Evolutionary conservation across 1,140 invertebrate species (phyloP), one percentile per base, ranked within the genome.

Genomic region (Drosophila gunungcola): DNA sequence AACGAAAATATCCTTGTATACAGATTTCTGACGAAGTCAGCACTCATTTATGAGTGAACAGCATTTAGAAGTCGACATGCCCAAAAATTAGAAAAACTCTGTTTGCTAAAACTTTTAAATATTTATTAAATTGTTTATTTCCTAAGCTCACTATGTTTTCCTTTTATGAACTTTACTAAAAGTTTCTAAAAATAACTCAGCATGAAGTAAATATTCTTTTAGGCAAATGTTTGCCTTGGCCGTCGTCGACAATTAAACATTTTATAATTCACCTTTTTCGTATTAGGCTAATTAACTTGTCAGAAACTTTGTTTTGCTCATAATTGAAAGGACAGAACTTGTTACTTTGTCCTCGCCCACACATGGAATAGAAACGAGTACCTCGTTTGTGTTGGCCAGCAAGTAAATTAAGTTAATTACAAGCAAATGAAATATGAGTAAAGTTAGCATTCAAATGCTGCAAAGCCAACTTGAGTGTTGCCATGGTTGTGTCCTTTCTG

Each of bases 371-470:
- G 39, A n/a, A 55, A 60, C 32, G 56, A 46, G 68, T 72, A 55
- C n/a, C 48, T 46, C 21, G 11, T 29, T 48, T 27, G 46, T 5
- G 36, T 42, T 70, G 56, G 57, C 43, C 48, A 63, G 43, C 73
- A 62, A 85, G 77, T 70, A 74, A 86, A 86, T 85, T 80, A 86
- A 80, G 72, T 74, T 85, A 85, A 85, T 85, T 85, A 81, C 60
- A 70, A 46, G 43, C 60, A 74, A 69, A 73, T 84, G 73, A 85
- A 85, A 86, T 85, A 85, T 85, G 81, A 54, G 78, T 74, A 85
- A 85, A 85, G 68, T 86, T 81, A 62, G 38, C 77, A 80, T 84
- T 80, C 43, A 83, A 84, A 79, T 78, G 74, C 63, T 67, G 53
- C 52, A 56, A 81, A 78, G 80, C 55, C 49, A 73, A 74, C 62